phyloP scores from a whole-genome alignment of 2,113 vertebrate species.

The Sitta europaea region DNA sequence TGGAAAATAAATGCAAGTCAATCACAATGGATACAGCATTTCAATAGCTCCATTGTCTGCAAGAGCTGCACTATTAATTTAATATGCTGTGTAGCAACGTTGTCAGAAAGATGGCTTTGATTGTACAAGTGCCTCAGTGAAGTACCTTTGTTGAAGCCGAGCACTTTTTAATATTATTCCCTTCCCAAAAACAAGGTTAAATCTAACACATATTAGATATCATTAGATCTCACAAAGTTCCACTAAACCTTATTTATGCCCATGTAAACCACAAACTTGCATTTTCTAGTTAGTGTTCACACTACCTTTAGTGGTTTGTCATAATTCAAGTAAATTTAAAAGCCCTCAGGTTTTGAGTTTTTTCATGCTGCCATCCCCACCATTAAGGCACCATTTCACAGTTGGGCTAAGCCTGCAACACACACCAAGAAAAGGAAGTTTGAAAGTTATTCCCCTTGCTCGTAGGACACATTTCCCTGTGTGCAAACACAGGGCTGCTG shows the following conservation, averaged over 20 bases:
- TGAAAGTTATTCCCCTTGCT: background rate
- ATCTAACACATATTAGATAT: background rate
- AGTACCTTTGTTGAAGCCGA: background rate
- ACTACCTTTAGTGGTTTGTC: conserved; percentile 37
- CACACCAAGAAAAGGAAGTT: conserved; percentile 40
- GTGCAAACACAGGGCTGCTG: background rate
- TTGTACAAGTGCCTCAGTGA: background rate
- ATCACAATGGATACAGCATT: background rate
- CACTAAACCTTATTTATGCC: conserved; percentile 8
- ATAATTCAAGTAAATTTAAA: conserved; percentile 50
- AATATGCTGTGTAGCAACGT: background rate
- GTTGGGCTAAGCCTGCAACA: conserved; percentile 30
- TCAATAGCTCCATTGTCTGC: background rate
- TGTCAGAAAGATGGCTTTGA: conserved; percentile 20
- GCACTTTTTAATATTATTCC: background rate
- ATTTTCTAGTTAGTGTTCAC: conserved; percentile 20
- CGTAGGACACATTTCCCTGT: background rate
- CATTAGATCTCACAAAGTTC: background rate
- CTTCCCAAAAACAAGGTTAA: background rate
- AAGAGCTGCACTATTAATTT: background rate
- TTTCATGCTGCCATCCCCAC: conserved; percentile 41
- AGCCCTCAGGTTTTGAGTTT: conserved; percentile 37
- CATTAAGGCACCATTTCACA: conserved; percentile 42
- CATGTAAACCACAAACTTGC: background rate
- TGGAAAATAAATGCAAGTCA: background rate